phyloP scores from a whole-genome alignment of 2,888 invertebrate species.

The Drosophila cracens region DNA sequence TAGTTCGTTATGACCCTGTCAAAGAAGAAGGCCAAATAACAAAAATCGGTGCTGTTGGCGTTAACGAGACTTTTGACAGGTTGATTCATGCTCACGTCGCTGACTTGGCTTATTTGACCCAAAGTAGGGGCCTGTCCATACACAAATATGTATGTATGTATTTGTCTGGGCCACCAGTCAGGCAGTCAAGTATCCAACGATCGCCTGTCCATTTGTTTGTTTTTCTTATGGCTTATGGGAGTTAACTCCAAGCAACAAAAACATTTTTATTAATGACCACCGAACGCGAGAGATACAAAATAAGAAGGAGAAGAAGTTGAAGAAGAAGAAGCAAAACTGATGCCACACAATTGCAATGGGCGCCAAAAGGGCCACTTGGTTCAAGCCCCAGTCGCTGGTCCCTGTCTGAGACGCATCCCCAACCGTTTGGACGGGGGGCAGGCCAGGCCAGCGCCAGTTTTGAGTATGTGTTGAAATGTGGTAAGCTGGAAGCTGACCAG shows the following conservation, averaged over 20 bases:
- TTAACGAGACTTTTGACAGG: constrained; percentile 84
- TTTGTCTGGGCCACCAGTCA: constrained; percentile 57
- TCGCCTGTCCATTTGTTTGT: constrained; percentile 72
- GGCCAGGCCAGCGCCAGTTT: constrained; percentile 56
- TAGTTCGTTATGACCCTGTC: constrained; percentile 74
- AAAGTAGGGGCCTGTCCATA: constrained; percentile 61
- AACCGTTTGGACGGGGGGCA: constrained; percentile 28
- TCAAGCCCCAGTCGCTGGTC: constrained; percentile 11
- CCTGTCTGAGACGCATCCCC: constrained; percentile 15
- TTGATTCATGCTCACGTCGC: constrained; percentile 83
- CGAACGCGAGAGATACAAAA: constrained; percentile 32
- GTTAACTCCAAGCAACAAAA: constrained; percentile 65
- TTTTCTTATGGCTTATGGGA: constrained; percentile 69
- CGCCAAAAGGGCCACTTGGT: constrained; percentile 78
- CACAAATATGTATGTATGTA: background rate
- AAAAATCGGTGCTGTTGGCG: constrained; percentile 83
- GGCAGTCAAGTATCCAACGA: constrained; percentile 47
- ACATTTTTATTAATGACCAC: constrained; percentile 81
- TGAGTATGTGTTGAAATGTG: constrained; percentile 80
- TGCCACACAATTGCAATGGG: constrained; percentile 77
- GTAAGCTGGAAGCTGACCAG: constrained; percentile 58
- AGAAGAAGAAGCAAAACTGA: constrained; percentile 20
- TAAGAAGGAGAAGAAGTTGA: background rate
- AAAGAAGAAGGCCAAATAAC: constrained; percentile 46
- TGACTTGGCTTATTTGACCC: constrained; percentile 78